Percentiles rank a stretch among this genome's conserved stretches.
Evolutionary conservation across 2,888 invertebrate species (phyloP).

Genomic region (Scrobipalpa costella): DNA sequence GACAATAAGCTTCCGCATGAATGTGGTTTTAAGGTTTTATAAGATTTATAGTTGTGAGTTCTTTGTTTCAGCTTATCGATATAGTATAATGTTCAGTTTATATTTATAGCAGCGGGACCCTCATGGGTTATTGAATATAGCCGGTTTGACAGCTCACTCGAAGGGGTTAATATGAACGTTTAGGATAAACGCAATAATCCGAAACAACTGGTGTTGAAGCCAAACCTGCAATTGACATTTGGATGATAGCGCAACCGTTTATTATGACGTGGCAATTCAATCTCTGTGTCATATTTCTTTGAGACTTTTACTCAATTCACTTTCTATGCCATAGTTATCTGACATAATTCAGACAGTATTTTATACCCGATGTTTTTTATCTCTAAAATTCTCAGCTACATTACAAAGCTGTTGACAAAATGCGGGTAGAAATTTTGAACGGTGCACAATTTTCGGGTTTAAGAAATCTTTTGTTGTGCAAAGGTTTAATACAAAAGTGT

Average conservation of each 20-base stretch:
- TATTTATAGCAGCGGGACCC: slow-evolving; percentile 61
- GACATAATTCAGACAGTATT: not conserved
- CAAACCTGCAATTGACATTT: slow-evolving; percentile 76
- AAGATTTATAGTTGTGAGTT: slow-evolving; percentile 65
- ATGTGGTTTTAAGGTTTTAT: slow-evolving; percentile 63
- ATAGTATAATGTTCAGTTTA: slow-evolving; percentile 57
- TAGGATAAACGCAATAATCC: slow-evolving; percentile 77
- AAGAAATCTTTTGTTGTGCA: slow-evolving; percentile 81
- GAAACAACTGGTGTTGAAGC: slow-evolving; percentile 75
- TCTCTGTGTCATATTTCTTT: slow-evolving; percentile 33
- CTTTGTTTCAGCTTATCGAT: slow-evolving; percentile 72
- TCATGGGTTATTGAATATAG: slow-evolving; percentile 68
- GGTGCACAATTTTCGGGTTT: slow-evolving; percentile 78
- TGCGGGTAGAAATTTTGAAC: slow-evolving; percentile 76
- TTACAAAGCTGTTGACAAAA: slow-evolving; percentile 66
- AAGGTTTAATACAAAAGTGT: slow-evolving; percentile 81
- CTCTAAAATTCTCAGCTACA: slow-evolving; percentile 18
- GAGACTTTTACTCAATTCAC: slow-evolving; percentile 15
- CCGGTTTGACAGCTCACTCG: slow-evolving; percentile 73
- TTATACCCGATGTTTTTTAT: not conserved
- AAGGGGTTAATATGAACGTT: slow-evolving; percentile 79
- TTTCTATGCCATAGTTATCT: not conserved
- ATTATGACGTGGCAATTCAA: slow-evolving; percentile 38
- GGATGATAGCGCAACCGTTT: slow-evolving; percentile 63
- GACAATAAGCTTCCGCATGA: slow-evolving; percentile 67